Evolutionary conservation across 2,888 invertebrate species (phyloP), one percentile per base, ranked within the genome.

Genomic region (Chymomyza amoena): DNA sequence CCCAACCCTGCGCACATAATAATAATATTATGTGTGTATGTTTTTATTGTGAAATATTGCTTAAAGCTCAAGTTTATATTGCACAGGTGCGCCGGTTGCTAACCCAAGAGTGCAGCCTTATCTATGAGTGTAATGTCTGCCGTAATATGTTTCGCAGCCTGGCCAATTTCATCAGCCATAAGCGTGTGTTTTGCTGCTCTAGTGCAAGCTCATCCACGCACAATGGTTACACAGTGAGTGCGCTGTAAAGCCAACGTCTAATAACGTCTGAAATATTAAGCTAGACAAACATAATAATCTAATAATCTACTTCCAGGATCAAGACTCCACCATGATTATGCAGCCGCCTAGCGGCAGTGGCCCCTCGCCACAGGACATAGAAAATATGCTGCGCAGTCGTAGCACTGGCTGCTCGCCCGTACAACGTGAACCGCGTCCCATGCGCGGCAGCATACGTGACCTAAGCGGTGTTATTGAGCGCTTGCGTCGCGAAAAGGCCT

Each of bases 61-160:
- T 45, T 45, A 45, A 15, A 16, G 9, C 45, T 59, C 15, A 50
- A 16, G 10, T 52, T 54, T 61, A 39, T 68, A 39, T 68, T 45
- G 39, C 94, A 82, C 92, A 96, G 96, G 94, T 96, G 28, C 94
- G 95, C 79, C 93, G 94, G 79, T 92, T 97, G 65, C 92, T 98
- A 50, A 92, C 95, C 45, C 94, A 95, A 88, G 98, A 98, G 92
- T 97, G 97, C 93, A 96, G 97, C 90, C 92, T 97, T 69, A 93
- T 98, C 83, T 96, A 96, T 91, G 98, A 98, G 91, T 98, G 98
- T 91, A 95, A 95, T 91, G 94, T 96, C 20, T 98, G 98, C 89
- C 93, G 95, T 50, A 96, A 95, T 88, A 93, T 98, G 87, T 98
- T 97, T 90, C 94, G 98, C 80, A 96, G 96, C 90, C 92, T 98